These are phyloP conservation scores for Agonopterix arenella DNA, from an alignment of 2,888 invertebrate species.

Conservation along the genomic window DNA sequence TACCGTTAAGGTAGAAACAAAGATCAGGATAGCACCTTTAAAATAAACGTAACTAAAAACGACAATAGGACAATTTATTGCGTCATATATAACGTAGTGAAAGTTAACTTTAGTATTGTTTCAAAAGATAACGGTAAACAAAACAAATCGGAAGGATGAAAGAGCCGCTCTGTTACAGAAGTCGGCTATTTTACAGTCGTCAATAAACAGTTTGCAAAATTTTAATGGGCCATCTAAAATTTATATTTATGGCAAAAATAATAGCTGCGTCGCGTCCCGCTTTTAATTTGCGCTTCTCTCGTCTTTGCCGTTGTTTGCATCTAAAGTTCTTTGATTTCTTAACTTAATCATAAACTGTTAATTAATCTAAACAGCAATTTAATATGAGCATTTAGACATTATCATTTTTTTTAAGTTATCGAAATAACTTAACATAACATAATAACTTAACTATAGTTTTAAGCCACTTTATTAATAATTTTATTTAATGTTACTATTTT, in stretches of 20 bases:
- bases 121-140: slow-evolving; percentile 58
- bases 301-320: background rate
- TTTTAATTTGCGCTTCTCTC: slow-evolving; percentile 3
- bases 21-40: slow-evolving; percentile 23
- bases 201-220: slow-evolving; percentile 57
- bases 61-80: slow-evolving; percentile 60
- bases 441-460: too few relatives aligned
- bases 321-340: background rate
- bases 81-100: slow-evolving; percentile 70
- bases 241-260: slow-evolving; percentile 16
- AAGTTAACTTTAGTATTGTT: slow-evolving; percentile 52
- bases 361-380: too few relatives aligned
- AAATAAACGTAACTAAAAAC: slow-evolving; percentile 3
- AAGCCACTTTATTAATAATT: too few relatives aligned
- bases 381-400: too few relatives aligned
- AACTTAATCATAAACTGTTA: background rate
- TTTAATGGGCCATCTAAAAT: slow-evolving; percentile 31
- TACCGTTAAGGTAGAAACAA: slow-evolving; percentile 69
- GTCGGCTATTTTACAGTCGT: slow-evolving; percentile 45
- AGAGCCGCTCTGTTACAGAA: slow-evolving; percentile 49
- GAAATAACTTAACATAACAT: too few relatives aligned
- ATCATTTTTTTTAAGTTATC: too few relatives aligned
- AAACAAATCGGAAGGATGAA: slow-evolving; percentile 43
- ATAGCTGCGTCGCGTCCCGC: slow-evolving; percentile 7
- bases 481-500: too few relatives aligned